Base-by-base conservation (phyloP, 2,888 invertebrate species). In the Pogonocherus hispidulus region DNA sequence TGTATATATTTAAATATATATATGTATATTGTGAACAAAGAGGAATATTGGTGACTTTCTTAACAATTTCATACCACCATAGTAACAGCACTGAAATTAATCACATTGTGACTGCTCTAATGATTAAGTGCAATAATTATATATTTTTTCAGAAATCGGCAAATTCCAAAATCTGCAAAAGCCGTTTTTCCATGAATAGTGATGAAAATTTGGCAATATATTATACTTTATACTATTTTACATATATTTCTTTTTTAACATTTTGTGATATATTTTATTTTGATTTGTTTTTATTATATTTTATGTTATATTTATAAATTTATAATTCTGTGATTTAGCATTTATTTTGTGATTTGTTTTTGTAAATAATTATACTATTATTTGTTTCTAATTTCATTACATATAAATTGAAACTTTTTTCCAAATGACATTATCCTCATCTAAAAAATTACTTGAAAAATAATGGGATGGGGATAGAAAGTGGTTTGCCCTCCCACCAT, bases 131-230 rank as follows among this genome's bases (percentile, higher is more conserved):
- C n/a, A n/a, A n/a, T n/a, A n/a, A n/a, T n/a, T n/a, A n/a, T n/a
- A n/a, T n/a, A n/a, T 8, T 62, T 67, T 81, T 82, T 62, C 76
- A 82, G 82, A 76, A 78, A 80, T 71, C 78, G 78, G 64, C 78
- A 78, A 69, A 74, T 74, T 59, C 76, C 81, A 66, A 82, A 82
- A 71, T 83, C 83, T 37, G 82, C 82, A 44, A 82, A 81, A 69
- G 76, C 81, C 62, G 79, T 79, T 46, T 74, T 82, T 71, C 71
- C 70, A 67, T 49, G 67, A 63, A 72, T 63, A 63, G 44, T 46
- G 14, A 52, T 60, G 20, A 35, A n/a, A 65, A 22, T 11, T 47
- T 20, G 18, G 9, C 32, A 8, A 46, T 46, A 47, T 63, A 56
- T 54, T 18, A 23, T 60, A 51, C 32, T 55, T 63, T 51, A 44